Percentiles rank a stretch among this genome's conserved stretches.
Conservation (phyloP, 2,797 vertebrate genomes). For the Lagorchestes hirsutus region DNA sequence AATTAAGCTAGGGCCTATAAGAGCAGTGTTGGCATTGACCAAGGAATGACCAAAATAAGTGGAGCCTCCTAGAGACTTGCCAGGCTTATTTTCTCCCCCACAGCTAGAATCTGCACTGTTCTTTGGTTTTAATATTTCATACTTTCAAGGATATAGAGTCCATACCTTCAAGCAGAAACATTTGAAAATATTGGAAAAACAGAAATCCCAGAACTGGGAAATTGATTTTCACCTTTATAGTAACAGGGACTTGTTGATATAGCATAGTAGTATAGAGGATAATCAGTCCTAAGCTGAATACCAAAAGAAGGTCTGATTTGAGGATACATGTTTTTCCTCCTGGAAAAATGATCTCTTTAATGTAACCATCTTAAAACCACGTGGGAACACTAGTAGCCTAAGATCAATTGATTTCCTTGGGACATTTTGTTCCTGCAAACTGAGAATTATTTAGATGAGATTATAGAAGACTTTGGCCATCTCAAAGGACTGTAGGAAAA, state of each 20-base stretch:
- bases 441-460: neutral
- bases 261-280: neutral
- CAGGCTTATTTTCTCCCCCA: neutral
- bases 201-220: neutral
- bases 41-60: neutral
- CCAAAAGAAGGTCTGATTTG: neutral
- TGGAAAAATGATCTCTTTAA: neutral
- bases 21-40: neutral
- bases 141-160: accelerated
- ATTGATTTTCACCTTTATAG: neutral
- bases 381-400: neutral
- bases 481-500: neutral
- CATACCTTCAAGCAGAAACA: neutral
- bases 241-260: neutral
- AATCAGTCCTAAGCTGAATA: neutral
- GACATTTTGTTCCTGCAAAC: slow-evolving; percentile 1
- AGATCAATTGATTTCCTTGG: neutral
- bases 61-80: neutral
- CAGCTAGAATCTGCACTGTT: neutral
- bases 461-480: neutral
- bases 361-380: neutral
- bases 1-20: neutral
- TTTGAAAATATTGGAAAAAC: neutral
- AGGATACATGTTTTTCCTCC: neutral
- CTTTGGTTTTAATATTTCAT: neutral